phyloP scores from a whole-genome alignment of 1,140 invertebrate genomes.

The Danaus plexippus region DNA sequence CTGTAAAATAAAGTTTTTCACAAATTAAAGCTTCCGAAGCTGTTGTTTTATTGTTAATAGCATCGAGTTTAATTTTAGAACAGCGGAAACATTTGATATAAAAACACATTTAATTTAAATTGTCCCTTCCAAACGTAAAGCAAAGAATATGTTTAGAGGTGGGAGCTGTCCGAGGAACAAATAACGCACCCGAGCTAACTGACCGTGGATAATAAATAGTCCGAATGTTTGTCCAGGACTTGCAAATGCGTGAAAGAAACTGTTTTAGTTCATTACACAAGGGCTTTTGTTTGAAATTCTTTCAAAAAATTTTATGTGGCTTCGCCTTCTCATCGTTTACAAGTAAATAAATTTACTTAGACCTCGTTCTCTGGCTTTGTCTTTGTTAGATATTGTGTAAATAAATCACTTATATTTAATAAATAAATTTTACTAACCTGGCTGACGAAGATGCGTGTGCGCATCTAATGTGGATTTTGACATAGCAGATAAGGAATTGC shows the following conservation, averaged over 20 bases:
- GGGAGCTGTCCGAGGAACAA: slow-evolving; percentile 37
- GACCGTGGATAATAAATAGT: slow-evolving; percentile 66
- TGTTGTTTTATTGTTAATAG: too few relatives aligned
- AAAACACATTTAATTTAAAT: slow-evolving; percentile 13
- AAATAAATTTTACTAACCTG: slow-evolving; percentile 75
- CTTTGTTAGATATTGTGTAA: too few relatives aligned
- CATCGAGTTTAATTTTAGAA: too few relatives aligned
- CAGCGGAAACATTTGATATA: not conserved
- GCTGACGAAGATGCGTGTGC: slow-evolving; percentile 87
- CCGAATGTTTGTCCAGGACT: slow-evolving; percentile 32
- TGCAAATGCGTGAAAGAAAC: slow-evolving; percentile 36
- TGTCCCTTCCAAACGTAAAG: slow-evolving; percentile 13
- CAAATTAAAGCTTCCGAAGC: too few relatives aligned
- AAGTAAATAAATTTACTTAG: too few relatives aligned
- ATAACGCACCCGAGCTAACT: slow-evolving; percentile 59
- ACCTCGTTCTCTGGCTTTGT: too few relatives aligned
- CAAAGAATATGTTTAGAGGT: slow-evolving; percentile 39
- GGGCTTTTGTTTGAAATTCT: slow-evolving; percentile 2
- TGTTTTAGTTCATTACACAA: slow-evolving; percentile 49
- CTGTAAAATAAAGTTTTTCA: too few relatives aligned
- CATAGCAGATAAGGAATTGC: slow-evolving; percentile 78
- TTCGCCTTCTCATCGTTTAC: too few relatives aligned
- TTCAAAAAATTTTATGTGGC: not conserved
- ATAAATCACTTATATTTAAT: too few relatives aligned
- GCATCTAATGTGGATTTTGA: slow-evolving; percentile 84